A percentile compares a stretch with the other conserved stretches of the same genome.
These are phyloP conservation scores for Carettochelys insculpta DNA, from an alignment of 2,113 vertebrate genomes.

Conservation along the genomic window DNA sequence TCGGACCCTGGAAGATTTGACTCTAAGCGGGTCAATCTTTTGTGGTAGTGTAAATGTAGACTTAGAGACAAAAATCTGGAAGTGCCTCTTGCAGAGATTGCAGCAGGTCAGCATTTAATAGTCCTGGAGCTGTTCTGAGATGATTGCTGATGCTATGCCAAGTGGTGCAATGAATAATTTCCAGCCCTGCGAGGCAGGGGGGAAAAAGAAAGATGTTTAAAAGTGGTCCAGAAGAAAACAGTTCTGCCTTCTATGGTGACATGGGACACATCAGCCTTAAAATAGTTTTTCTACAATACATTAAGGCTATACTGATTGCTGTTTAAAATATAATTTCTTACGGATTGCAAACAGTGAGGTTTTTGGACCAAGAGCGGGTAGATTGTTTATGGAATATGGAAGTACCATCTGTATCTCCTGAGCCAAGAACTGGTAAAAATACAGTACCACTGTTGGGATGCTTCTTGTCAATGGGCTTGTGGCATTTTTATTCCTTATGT, in stretches of 20 bases:
- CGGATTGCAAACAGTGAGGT: neutral
- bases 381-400: neutral
- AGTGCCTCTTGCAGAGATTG: neutral
- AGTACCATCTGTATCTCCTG: neutral
- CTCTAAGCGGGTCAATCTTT: no score
- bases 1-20: no score
- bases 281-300: neutral
- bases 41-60: no score
- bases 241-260: neutral
- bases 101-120: neutral
- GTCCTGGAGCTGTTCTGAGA: neutral
- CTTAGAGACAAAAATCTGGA: neutral
- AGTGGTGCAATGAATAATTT: neutral
- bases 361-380: neutral
- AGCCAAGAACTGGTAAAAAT: neutral
- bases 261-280: neutral
- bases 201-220: neutral
- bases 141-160: neutral
- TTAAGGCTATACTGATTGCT: no score
- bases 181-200: fast-evolving
- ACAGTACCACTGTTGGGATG: neutral
- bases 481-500: neutral
- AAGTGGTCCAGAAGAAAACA: neutral
- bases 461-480: neutral
- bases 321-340: neutral